Base-by-base conservation (phyloP, 2,888 invertebrate genomes). In the Crepidodera aurea region DNA sequence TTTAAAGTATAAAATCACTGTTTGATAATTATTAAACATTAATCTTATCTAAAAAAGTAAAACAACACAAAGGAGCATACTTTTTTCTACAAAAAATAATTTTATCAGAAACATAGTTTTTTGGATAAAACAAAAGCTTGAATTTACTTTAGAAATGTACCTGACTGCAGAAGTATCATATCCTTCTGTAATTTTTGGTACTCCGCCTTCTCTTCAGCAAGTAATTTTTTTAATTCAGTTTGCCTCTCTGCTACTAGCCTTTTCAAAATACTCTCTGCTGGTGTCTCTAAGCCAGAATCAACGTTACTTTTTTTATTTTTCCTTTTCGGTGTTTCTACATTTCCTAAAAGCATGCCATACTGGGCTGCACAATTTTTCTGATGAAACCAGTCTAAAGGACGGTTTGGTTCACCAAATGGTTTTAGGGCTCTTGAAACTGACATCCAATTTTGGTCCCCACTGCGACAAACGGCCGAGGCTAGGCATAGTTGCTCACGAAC, bases 391-490 rank as follows among this genome's bases (percentile, higher is more conserved):
- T 92, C 96, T 0, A 85, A 82, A 0, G 90, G 92, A 60, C 93
- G 83, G 70, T 88, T 89, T 42, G 90, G 83, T 71, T 93, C 93
- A 10, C 88, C 88, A 69, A 91, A 89, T 10, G 91, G 87, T 82
- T 91, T 91, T 7, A 95, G 80, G 0, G 91, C 87, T 34, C 93
- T 83, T 48, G 93, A 93, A 1, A 94, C 94, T 0, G 93, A 90
- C 85, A 93, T 89, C 95, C 95, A 94, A 80, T 96, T 93, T 78
- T 94, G 94, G 78, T 95, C 94, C 0, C 94, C 94, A 74, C 90
- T 92, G 75, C 91, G 84, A 37, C 90, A 83, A 7, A 96, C 92
- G 1, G 94, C 92, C 0, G 94, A 93, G 0, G 94, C 94, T 42
- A 96, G 81, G 72, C 92, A 92, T 68, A 96, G 79, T 78, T 93